These are phyloP conservation scores for Pangasius mekongensis DNA, from an alignment of 2,797 vertebrate genomes.

Conservation along the genomic window DNA sequence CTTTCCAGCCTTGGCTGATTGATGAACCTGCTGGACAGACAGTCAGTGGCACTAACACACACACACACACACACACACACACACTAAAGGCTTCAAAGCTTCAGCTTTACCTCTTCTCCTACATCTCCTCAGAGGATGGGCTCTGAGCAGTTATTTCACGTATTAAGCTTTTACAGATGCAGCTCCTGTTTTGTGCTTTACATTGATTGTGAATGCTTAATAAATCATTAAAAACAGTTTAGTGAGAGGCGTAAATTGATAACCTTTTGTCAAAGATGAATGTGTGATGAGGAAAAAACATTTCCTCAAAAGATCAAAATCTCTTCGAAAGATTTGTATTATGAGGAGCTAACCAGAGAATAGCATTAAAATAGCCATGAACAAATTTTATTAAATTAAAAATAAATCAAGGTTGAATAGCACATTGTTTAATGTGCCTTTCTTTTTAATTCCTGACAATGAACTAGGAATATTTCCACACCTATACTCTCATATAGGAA, in stretches of 20 bases:
- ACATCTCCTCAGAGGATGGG: background rate
- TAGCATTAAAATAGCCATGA: background rate
- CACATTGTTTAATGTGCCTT: background rate
- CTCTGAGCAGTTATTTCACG: background rate
- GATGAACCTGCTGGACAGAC: constrained; percentile 9
- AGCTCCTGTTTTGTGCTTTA: background rate
- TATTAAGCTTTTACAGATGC: background rate
- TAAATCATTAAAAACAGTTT: background rate
- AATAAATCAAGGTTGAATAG: background rate
- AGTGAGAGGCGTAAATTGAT: background rate
- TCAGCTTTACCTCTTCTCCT: background rate
- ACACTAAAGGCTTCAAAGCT: background rate
- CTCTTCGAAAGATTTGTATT: background rate
- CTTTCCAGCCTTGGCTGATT: constrained; percentile 33
- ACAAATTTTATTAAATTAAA: background rate
- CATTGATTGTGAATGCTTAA: background rate
- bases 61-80: background rate
- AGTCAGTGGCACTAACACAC: background rate
- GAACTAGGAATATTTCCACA: background rate
- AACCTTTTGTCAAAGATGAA: background rate
- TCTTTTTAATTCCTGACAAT: background rate
- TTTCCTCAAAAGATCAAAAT: background rate
- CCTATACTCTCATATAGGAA: background rate
- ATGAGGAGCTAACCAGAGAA: background rate
- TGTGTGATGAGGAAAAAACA: background rate